These are phyloP conservation scores for Oryzias dopingdopingensis DNA, from an alignment of 2,797 vertebrate species.

Conservation along the genomic window DNA sequence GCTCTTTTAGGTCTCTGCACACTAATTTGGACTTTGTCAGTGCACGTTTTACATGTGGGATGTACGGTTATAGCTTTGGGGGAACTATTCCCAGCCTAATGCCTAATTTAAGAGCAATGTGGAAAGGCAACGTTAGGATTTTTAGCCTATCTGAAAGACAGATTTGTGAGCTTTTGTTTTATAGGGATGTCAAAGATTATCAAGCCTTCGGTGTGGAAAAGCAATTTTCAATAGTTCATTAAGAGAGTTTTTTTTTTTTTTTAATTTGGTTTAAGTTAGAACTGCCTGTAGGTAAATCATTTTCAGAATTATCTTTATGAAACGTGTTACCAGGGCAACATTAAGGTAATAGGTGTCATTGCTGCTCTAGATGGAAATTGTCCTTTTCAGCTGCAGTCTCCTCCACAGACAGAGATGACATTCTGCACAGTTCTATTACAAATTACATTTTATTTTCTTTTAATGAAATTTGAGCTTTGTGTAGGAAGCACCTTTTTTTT, in stretches of 20 bases:
- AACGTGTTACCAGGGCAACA: constrained; percentile 33
- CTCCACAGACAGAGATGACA: constrained; percentile 2
- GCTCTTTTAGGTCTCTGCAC: constrained; percentile 29
- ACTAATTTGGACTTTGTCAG: constrained; percentile 39
- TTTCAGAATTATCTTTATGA: constrained; percentile 23
- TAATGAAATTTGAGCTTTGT: constrained; percentile 23
- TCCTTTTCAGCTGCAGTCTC: constrained; percentile 17
- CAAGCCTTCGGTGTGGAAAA: constrained; percentile 7
- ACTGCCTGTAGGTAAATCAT: constrained; percentile 27
- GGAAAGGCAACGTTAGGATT: constrained; percentile 4
- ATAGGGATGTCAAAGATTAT: constrained; percentile 1
- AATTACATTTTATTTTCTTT: constrained; percentile 15
- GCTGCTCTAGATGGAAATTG: constrained; percentile 20
- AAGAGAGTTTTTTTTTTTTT: background rate
- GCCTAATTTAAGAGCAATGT: constrained; percentile 24
- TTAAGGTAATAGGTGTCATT: constrained; percentile 41
- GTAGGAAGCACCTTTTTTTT: constrained; percentile 1
- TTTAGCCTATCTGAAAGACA: background rate
- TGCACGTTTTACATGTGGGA: constrained; percentile 35
- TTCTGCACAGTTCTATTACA: constrained; percentile 15
- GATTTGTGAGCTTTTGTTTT: background rate
- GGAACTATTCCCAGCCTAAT: constrained; percentile 22
- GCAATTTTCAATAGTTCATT: background rate
- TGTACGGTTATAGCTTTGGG: constrained; percentile 18
- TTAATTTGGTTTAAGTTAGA: constrained; percentile 19